Base-by-base conservation (phyloP, 1,140 invertebrate species). In the Drosophila biarmipes region DNA sequence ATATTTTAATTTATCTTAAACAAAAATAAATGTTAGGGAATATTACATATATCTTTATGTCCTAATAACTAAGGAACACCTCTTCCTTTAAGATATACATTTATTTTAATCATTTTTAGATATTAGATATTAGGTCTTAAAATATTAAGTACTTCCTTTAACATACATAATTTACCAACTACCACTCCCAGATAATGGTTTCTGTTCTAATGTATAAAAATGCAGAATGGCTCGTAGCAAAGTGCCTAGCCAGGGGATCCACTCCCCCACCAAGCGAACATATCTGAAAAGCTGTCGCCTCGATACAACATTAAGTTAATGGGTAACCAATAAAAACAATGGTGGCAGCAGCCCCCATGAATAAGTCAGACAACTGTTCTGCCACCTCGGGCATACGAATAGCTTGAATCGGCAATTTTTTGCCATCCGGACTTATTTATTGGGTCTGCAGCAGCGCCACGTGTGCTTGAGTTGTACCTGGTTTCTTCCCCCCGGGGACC, bases 391-490 rank as follows among this genome's bases (percentile, higher is more conserved):
- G 51, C 19, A 56, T 51, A 38, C 24, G 59, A 54, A 74, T 27
- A 74, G 42, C 21, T 63, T 64, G 58, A 66, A 54, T 75, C 61
- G 59, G 51, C 72, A 74, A 74, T 74, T 66, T 66, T 66, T 66
- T 45, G 72, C 43, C 72, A 66, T 75, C 71, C 49, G 59, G 52
- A 42, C 73, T 56, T 75, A 75, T 75, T 75, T 75, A 75, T 75
- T 75, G 71, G 24, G 46, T 38, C 71, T 29, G 43, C 52, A 43
- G 31, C 34, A 35, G 40, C 12, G 62, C 37, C 73, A 77, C 73
- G 73, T 76, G 72, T 68, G 62, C 42, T 52, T 40, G 43, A 49
- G 48, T 19, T 53, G 15, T 53, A 73, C 56, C 68, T 73, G 71
- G 6, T 35, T 31, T 2, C 3, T n/a, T n/a, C 14, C 10, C 34